Evolutionary conservation across 2,888 invertebrate genomes (phyloP).

Genomic region (Deroplatys truncata): DNA sequence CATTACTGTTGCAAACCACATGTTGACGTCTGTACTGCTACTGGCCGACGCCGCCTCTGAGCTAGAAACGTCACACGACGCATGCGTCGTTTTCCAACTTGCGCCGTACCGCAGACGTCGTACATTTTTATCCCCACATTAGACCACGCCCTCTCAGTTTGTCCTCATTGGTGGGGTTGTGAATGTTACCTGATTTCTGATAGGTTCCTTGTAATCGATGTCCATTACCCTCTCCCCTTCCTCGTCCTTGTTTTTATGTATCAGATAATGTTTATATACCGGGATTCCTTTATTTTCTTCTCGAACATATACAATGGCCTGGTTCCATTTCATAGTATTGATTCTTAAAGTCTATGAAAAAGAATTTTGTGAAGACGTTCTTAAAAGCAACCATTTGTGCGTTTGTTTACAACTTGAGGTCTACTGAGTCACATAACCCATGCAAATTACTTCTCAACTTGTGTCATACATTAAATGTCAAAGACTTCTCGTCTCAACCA

Average conservation of each 20-base stretch:
- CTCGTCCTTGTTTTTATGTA: background rate
- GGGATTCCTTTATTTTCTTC: background rate
- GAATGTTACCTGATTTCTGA: background rate
- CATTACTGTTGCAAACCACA: background rate
- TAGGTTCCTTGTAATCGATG: slow-evolving; percentile 16
- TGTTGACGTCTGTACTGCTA: background rate
- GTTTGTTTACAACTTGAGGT: background rate
- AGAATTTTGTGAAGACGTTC: background rate
- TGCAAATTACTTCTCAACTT: background rate
- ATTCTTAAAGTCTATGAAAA: background rate
- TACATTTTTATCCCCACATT: background rate
- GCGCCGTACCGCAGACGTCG: background rate
- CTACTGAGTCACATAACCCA: background rate
- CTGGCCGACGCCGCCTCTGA: background rate
- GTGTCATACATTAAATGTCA: too few relatives aligned
- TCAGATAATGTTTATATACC: slow-evolving; percentile 7
- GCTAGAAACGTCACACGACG: background rate
- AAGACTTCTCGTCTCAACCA: too few relatives aligned
- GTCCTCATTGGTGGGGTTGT: background rate
- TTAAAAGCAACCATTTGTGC: background rate
- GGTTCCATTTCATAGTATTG: background rate
- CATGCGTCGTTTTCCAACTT: background rate
- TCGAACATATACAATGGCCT: background rate
- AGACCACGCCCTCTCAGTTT: background rate
- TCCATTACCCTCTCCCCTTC: background rate